phyloP scores from a whole-genome alignment of 2,113 vertebrate genomes.

The Toxostoma redivivum region DNA sequence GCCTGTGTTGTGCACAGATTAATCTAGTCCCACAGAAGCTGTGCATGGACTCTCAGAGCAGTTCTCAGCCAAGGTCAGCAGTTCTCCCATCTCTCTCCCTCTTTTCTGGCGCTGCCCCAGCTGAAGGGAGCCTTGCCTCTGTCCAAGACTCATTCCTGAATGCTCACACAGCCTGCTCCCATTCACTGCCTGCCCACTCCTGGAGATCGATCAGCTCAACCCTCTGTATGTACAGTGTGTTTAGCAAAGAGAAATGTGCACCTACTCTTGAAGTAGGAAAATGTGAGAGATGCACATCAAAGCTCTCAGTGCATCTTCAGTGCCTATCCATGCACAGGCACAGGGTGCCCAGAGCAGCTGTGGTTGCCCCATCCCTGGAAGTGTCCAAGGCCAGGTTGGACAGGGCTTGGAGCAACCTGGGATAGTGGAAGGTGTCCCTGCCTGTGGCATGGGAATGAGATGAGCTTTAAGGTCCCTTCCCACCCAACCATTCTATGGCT shows the following conservation, averaged over 20 bases:
- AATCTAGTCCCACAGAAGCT: not conserved
- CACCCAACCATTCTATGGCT: not conserved
- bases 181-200: not conserved
- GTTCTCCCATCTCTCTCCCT: not conserved
- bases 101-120: not conserved
- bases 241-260: not conserved
- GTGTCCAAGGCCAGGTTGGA: not conserved
- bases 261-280: not conserved
- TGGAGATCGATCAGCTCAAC: not conserved
- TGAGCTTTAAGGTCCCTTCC: not conserved
- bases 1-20: rapidly evolving
- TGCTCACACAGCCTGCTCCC: not conserved
- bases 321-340: not conserved
- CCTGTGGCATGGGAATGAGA: not conserved
- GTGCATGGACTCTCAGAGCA: not conserved
- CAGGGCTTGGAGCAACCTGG: not conserved
- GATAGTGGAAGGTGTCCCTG: not conserved
- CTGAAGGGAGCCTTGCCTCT: not conserved
- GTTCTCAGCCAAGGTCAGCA: not conserved
- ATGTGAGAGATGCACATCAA: not conserved
- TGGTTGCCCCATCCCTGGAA: not conserved
- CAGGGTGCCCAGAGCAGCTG: not conserved
- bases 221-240: too few relatives aligned
- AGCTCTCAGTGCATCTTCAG: not conserved
- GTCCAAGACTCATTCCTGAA: not conserved